Conservation (phyloP, 2,888 invertebrate species). For the Cyclophora albipunctata region DNA sequence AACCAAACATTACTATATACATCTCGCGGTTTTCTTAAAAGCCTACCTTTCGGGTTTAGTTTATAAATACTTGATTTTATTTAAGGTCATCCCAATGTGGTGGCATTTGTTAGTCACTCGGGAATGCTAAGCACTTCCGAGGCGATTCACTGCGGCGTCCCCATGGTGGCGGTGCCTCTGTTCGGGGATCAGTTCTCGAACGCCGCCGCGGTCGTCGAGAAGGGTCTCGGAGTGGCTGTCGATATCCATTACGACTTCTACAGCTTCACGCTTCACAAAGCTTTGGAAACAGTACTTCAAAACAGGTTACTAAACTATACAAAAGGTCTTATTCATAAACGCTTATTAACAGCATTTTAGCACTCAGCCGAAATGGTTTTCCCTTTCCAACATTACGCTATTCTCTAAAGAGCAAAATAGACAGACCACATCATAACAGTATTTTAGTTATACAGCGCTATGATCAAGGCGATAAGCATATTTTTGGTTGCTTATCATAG, state of each 20-base stretch:
- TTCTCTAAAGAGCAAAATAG: no score
- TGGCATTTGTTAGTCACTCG: conserved; percentile 67
- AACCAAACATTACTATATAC: no score
- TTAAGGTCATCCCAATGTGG: conserved; percentile 67
- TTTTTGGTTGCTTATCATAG: no score
- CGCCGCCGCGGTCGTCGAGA: conserved; percentile 51
- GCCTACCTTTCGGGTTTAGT: no score
- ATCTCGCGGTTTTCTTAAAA: no score
- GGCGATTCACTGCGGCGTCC: conserved; percentile 49
- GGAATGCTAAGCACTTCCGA: conserved; percentile 69
- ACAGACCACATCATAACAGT: no score
- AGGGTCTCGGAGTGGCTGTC: conserved; percentile 57
- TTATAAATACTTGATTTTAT: neutral
- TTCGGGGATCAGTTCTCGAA: conserved; percentile 71
- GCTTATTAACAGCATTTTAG: neutral
- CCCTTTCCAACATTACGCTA: neutral
- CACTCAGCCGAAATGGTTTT: neutral
- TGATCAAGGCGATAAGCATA: no score
- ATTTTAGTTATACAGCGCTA: no score
- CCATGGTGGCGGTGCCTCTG: conserved; percentile 67
- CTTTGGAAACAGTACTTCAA: conserved; percentile 18
- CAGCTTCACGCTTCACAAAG: conserved; percentile 12
- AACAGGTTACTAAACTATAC: conserved; percentile 12
- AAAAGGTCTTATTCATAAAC: no score
- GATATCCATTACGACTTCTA: conserved; percentile 23